Conservation (phyloP, 2,113 vertebrate species). For the Uria lomvia region DNA sequence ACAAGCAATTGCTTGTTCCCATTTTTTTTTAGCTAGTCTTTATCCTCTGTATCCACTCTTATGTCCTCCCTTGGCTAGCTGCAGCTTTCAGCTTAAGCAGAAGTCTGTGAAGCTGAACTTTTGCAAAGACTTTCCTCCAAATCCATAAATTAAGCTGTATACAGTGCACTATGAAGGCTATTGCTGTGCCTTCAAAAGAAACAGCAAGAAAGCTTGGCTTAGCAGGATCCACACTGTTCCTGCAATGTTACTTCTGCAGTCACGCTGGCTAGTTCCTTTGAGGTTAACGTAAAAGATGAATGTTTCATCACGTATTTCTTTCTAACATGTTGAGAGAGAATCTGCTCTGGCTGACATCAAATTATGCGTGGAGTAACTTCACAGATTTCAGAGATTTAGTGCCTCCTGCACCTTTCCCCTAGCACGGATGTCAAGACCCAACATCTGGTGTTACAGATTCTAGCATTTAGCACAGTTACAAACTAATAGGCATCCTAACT, state of each 20-base stretch:
- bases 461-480: neutral
- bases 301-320: neutral
- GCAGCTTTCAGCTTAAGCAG: conserved; percentile 26
- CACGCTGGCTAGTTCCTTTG: neutral
- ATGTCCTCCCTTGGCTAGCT: neutral
- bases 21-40: neutral
- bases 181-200: neutral
- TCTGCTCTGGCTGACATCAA: neutral
- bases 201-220: neutral
- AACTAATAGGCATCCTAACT: neutral
- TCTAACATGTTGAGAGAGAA: neutral
- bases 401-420: neutral
- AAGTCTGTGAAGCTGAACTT: conserved; percentile 37
- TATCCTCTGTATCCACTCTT: conserved; percentile 14
- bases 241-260: neutral
- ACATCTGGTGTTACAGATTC: neutral
- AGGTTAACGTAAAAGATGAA: neutral
- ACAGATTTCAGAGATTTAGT: neutral
- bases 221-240: neutral
- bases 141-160: neutral
- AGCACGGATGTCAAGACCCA: neutral
- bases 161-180: neutral
- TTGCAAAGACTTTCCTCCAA: neutral
- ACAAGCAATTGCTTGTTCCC: conserved; percentile 35
- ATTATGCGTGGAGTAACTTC: neutral